These are phyloP conservation scores for Physella acuta DNA, from an alignment of 1,140 invertebrate genomes.

Conservation along the genomic window DNA sequence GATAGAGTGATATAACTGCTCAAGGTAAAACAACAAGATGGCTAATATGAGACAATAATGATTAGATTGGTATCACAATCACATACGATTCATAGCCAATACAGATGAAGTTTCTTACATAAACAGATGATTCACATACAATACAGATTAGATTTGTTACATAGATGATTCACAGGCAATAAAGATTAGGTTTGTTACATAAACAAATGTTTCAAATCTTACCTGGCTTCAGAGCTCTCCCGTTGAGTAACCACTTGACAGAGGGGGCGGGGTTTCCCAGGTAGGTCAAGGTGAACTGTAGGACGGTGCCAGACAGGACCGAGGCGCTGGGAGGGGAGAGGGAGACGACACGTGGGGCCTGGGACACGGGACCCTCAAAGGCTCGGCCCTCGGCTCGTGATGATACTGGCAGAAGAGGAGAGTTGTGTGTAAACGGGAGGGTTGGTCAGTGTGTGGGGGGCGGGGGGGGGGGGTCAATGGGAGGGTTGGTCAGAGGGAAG, in stretches of 20 bases:
- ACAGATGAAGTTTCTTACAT: too few species aligned
- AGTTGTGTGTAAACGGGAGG: not conserved
- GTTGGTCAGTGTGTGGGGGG: not conserved
- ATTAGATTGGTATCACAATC: too few species aligned
- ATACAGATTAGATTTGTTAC: too few species aligned
- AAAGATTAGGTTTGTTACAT: too few species aligned
- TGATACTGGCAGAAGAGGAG: conserved; percentile 18
- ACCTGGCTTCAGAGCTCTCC: conserved; percentile 38
- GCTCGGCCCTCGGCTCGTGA: conserved; percentile 19
- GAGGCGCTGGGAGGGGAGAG: conserved; percentile 36
- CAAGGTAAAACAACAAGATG: too few species aligned
- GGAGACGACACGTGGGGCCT: conserved; percentile 33
- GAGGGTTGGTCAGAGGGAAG: not conserved
- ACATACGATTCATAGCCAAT: too few species aligned
- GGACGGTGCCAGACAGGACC: conserved; percentile 33
- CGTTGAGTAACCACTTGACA: conserved; percentile 47
- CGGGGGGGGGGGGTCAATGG: not conserved
- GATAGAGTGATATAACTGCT: too few species aligned
- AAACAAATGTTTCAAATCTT: too few species aligned
- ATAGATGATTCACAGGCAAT: too few species aligned
- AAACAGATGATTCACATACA: too few species aligned
- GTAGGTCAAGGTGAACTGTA: conserved; percentile 43
- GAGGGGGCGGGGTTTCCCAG: conserved; percentile 43
- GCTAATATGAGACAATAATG: too few species aligned
- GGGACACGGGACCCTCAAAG: conserved; percentile 30